Percentiles rank a stretch among this genome's conserved stretches.
phyloP scores from a whole-genome alignment of 2,113 vertebrate genomes.

The Arizona elegans region DNA sequence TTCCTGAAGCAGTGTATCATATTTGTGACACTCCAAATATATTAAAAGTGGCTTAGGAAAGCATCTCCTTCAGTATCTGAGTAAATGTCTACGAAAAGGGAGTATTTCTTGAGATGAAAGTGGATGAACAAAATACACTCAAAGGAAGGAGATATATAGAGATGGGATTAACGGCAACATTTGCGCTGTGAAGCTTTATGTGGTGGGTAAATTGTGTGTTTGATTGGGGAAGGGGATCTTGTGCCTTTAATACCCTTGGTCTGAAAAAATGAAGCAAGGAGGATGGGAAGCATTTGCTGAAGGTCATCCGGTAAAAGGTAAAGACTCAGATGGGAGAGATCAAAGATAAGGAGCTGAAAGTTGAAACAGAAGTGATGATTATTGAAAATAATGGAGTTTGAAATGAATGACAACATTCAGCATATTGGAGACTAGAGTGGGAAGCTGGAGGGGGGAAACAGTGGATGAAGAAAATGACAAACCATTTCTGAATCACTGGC shows the following conservation, averaged over 20 bases:
- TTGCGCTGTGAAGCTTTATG: conserved; percentile 63
- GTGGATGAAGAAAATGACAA: background rate
- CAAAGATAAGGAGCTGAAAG: conserved; percentile 54
- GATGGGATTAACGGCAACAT: conserved; percentile 68
- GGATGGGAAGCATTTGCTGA: conserved; percentile 55
- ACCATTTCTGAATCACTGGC: background rate
- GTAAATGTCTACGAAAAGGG: conserved; percentile 65
- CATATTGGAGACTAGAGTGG: background rate
- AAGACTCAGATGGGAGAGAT: conserved; percentile 48
- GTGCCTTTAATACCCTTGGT: conserved; percentile 59
- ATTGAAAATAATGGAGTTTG: conserved; percentile 55
- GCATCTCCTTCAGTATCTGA: conserved; percentile 55
- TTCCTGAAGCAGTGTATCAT: conserved; percentile 32
- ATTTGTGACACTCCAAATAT: conserved; percentile 51
- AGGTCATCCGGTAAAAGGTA: conserved; percentile 60
- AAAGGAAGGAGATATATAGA: conserved; percentile 62
- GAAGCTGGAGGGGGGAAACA: rapidly evolving
- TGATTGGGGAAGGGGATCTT: conserved; percentile 56
- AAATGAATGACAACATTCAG: conserved; percentile 12
- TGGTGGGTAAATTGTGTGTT: conserved; percentile 58
- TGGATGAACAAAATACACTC: conserved; percentile 65
- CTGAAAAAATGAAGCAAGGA: conserved; percentile 60
- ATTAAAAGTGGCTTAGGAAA: conserved; percentile 67
- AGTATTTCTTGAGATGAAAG: conserved; percentile 66
- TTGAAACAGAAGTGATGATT: conserved; percentile 60